Evolutionary conservation across 2,797 vertebrate species (phyloP).

Genomic region (Brachyrhaphis roseni): DNA sequence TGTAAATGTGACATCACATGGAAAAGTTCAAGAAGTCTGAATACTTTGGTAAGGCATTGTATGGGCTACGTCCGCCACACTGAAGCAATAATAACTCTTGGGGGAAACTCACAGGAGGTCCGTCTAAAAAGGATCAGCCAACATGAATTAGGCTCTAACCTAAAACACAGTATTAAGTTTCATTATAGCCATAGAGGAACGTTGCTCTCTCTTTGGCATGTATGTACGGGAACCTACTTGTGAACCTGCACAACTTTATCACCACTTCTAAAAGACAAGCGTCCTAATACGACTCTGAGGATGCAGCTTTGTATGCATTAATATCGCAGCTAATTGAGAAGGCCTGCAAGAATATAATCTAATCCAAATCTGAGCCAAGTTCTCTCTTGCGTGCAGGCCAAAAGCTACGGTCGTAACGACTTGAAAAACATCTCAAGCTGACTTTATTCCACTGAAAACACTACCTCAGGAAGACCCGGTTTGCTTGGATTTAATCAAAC

Average conservation of each 20-base stretch:
- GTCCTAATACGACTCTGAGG: conserved; percentile 22
- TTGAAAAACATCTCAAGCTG: conserved; percentile 20
- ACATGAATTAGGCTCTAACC: conserved; percentile 40
- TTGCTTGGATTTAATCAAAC: conserved; percentile 11
- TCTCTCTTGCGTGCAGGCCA: conserved; percentile 10
- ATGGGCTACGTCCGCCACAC: conserved; percentile 32
- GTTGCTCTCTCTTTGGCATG: conserved; percentile 18
- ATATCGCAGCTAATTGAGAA: conserved; percentile 39
- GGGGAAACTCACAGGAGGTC: conserved; percentile 42
- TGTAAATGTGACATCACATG: neutral
- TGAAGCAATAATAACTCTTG: conserved; percentile 40
- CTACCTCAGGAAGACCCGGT: neutral
- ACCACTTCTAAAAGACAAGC: conserved; percentile 14
- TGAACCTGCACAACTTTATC: conserved; percentile 31
- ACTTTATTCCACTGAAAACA: conserved; percentile 20
- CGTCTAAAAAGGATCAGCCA: conserved; percentile 40
- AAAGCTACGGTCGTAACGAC: conserved; percentile 19
- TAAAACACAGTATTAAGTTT: conserved; percentile 60
- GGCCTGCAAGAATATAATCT: conserved; percentile 43
- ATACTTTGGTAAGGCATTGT: neutral
- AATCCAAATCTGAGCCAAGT: conserved; percentile 22
- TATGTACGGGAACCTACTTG: conserved; percentile 7
- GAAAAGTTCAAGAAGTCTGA: neutral
- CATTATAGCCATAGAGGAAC: conserved; percentile 48
- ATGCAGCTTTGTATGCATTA: conserved; percentile 29